Conservation (phyloP, 2,797 vertebrate species). For the Leuciscus waleckii region DNA sequence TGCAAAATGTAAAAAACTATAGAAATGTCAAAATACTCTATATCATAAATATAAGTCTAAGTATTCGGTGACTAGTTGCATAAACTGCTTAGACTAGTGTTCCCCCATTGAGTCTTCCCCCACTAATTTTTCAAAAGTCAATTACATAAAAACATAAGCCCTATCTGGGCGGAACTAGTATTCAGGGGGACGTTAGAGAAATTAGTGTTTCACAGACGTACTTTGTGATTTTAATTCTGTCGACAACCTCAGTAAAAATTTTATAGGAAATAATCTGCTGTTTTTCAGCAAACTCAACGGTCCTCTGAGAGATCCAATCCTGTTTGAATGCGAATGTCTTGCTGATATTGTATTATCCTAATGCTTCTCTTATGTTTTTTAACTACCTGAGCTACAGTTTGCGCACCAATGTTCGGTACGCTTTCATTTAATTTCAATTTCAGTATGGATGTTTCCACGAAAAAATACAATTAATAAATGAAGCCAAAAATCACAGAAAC, state of each 20-base stretch:
- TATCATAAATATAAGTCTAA: not conserved
- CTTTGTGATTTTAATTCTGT: not conserved
- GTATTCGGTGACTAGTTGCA: not conserved
- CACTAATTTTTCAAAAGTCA: not conserved
- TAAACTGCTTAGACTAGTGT: not conserved
- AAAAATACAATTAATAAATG: rapidly evolving
- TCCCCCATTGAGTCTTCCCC: not conserved
- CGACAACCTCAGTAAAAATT: not conserved
- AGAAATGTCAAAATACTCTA: not conserved
- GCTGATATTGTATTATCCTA: not conserved
- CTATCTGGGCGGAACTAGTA: not conserved
- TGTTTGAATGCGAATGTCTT: not conserved
- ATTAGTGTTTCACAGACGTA: not conserved
- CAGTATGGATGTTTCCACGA: not conserved
- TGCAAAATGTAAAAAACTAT: not conserved
- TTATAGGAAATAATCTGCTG: not conserved
- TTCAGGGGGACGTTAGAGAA: not conserved
- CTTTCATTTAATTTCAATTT: not conserved
- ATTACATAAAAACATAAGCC: not conserved
- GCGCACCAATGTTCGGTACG: not conserved
- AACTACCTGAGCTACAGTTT: not conserved
- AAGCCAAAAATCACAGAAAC: too few species aligned
- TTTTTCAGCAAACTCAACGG: not conserved
- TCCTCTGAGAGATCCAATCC: not conserved
- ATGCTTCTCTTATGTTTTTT: not conserved